phyloP scores from a whole-genome alignment of 2,113 vertebrate genomes.

The Odontophorus gujanensis region DNA sequence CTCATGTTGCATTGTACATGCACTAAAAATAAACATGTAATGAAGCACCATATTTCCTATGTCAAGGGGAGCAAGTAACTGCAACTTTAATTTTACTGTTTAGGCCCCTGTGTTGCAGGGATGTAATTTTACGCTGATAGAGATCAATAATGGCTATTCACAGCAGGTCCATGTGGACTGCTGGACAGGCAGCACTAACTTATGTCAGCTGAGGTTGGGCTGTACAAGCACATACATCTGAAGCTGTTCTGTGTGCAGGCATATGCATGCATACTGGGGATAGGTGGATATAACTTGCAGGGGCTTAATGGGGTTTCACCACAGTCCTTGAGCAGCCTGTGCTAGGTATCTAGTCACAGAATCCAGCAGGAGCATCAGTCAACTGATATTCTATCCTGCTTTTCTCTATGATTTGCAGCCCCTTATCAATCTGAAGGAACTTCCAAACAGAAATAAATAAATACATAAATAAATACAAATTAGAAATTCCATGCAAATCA shows the following conservation, averaged over 20 bases:
- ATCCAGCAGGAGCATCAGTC: not conserved
- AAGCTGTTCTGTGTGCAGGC: not conserved
- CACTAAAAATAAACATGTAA: conserved; percentile 68
- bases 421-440: not conserved
- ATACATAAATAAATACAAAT: not conserved
- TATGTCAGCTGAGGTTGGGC: not conserved
- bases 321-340: not conserved
- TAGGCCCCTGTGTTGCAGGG: not conserved
- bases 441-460: not conserved
- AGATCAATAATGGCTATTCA: not conserved
- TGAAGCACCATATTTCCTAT: conserved; percentile 23
- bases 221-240: not conserved
- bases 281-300: not conserved
- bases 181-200: not conserved
- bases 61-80: not conserved
- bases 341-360: not conserved
- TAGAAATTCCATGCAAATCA: not conserved
- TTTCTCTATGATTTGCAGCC: not conserved
- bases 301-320: not conserved
- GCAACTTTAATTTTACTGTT: conserved; percentile 13
- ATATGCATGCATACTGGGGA: not conserved
- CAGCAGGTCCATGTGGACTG: not conserved
- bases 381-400: not conserved
- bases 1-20: conserved; percentile 35
- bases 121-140: not conserved